Percentiles rank a stretch among this genome's conserved stretches.
Conservation (phyloP, 1,140 invertebrate species). For the Polypedilum pembai region DNA sequence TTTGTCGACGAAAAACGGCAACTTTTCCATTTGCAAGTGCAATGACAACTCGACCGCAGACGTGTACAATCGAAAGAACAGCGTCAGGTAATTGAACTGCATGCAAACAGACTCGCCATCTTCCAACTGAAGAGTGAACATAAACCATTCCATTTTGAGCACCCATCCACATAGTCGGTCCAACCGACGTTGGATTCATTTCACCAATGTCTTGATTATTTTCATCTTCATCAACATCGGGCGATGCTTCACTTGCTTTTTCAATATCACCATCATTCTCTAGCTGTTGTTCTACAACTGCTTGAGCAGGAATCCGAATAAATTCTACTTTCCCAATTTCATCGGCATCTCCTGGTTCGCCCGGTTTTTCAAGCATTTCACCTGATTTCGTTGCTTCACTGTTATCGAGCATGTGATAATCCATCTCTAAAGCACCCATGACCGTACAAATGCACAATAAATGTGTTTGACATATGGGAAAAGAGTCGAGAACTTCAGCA, state of each 20-base stretch:
- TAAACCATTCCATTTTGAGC: slow-evolving; percentile 88
- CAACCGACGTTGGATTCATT: slow-evolving; percentile 56
- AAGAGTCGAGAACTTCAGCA: slow-evolving; percentile 87
- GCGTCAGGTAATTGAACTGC: slow-evolving; percentile 70
- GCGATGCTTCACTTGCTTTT: slow-evolving; percentile 30
- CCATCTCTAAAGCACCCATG: slow-evolving; percentile 67
- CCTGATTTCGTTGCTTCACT: slow-evolving; percentile 43
- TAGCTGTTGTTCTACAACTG: slow-evolving; percentile 30
- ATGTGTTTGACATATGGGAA: slow-evolving; percentile 88
- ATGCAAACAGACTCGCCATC: slow-evolving; percentile 87
- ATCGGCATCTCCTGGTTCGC: slow-evolving; percentile 36
- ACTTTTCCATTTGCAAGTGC: slow-evolving; percentile 94
- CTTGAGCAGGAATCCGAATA: slow-evolving; percentile 36
- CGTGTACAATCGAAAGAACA: slow-evolving; percentile 81
- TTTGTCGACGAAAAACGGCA: slow-evolving; percentile 80
- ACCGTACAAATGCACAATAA: slow-evolving; percentile 91
- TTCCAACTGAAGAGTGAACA: slow-evolving; percentile 87
- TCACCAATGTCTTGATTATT: slow-evolving; percentile 31
- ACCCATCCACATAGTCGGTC: slow-evolving; percentile 97
- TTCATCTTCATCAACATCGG: slow-evolving; percentile 31
- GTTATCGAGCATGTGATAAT: slow-evolving; percentile 53
- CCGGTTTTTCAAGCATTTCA: slow-evolving; percentile 41
- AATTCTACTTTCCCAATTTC: slow-evolving; percentile 41
- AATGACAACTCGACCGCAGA: slow-evolving; percentile 85
- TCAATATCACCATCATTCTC: slow-evolving; percentile 38